phyloP scores from a whole-genome alignment of 2,113 vertebrate species.

The Cyprinodon brontotheroides region DNA sequence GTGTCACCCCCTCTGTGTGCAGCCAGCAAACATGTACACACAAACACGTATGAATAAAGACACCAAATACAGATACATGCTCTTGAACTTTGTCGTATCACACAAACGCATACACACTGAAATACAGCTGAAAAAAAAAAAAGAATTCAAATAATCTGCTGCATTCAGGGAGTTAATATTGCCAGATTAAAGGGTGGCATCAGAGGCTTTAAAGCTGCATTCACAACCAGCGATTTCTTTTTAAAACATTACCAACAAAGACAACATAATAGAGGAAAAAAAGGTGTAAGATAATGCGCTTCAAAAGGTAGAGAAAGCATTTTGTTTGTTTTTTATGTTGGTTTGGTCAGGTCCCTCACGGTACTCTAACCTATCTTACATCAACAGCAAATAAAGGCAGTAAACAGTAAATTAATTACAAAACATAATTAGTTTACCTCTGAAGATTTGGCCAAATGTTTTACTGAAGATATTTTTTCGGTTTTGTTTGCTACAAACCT shows the following conservation, averaged over 20 bases:
- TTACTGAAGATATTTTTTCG: conserved; percentile 63
- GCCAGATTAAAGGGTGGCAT: conserved; percentile 2
- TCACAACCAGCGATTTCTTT: conserved; percentile 35
- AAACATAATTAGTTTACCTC: conserved; percentile 69
- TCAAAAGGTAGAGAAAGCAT: conserved; percentile 58
- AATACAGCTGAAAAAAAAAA: neutral
- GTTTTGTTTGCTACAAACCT: conserved; percentile 51
- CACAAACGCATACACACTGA: neutral
- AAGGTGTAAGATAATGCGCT: conserved; percentile 54
- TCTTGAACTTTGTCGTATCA: conserved; percentile 27
- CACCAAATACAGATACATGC: conserved; percentile 18
- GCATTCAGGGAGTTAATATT: conserved; percentile 3
- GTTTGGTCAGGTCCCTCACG: conserved; percentile 33
- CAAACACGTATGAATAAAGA: conserved; percentile 31
- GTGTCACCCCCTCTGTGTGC: conserved; percentile 50
- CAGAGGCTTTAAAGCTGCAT: conserved; percentile 19
- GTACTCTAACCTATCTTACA: conserved; percentile 61
- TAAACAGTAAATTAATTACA: conserved; percentile 50
- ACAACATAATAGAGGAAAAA: conserved; percentile 8
- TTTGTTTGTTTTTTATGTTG: conserved; percentile 53
- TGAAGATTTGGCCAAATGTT: conserved; percentile 66
- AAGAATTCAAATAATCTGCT: neutral
- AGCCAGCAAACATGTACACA: conserved; percentile 22
- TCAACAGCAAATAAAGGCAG: conserved; percentile 56
- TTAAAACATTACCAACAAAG: conserved; percentile 37